These are phyloP conservation scores for Lasius fuliginosus DNA, from an alignment of 2,888 invertebrate genomes.

Conservation along the genomic window DNA sequence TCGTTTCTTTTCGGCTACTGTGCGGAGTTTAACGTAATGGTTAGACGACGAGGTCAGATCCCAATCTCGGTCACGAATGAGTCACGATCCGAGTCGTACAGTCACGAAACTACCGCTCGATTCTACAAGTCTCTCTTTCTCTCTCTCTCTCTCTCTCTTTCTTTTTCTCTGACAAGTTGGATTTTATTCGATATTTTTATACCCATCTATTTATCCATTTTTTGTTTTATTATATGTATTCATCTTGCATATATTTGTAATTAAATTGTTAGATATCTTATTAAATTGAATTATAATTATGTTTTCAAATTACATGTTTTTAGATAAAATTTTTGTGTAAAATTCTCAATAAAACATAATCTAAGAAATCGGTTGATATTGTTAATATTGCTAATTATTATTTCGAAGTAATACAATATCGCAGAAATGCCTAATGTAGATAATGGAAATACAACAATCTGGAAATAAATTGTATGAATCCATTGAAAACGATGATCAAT, in stretches of 20 bases:
- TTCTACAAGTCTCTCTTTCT: constrained; percentile 49
- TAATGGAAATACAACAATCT: neutral
- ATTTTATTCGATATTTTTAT: neutral
- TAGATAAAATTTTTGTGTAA: neutral
- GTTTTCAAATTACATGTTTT: neutral
- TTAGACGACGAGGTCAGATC: constrained; percentile 81
- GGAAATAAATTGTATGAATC: neutral
- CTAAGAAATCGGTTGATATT: neutral
- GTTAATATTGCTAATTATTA: neutral
- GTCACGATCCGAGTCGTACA: constrained; percentile 78
- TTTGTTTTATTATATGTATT: neutral
- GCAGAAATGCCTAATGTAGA: neutral
- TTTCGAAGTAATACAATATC: neutral
- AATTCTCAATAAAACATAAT: neutral
- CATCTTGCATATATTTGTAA: neutral
- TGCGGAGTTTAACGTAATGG: constrained; percentile 80
- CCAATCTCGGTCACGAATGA: constrained; percentile 79
- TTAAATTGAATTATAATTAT: neutral
- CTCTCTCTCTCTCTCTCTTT: constrained; percentile 65
- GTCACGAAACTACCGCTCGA: constrained; percentile 77
- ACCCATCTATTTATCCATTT: neutral
- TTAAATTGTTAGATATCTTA: neutral
- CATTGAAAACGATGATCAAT: neutral
- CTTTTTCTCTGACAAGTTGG: constrained; percentile 21
- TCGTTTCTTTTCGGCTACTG: constrained; percentile 69